Conservation (phyloP, 2,113 vertebrate species). For the Glareola pratincola region DNA sequence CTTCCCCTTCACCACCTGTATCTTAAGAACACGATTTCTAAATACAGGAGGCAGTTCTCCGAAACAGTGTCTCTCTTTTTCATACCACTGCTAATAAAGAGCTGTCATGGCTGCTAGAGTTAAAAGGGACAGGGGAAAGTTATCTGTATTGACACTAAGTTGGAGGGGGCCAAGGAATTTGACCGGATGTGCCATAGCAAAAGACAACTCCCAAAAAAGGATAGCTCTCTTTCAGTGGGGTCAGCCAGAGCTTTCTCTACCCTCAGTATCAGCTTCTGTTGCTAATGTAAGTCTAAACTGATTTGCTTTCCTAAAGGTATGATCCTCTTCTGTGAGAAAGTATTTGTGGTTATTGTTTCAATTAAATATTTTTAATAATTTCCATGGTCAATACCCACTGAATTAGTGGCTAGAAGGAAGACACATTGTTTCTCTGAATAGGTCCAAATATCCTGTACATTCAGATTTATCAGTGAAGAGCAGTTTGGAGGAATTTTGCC, state of each 20-base stretch:
- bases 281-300: not conserved
- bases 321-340: not conserved
- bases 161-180: not conserved
- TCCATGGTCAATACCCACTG: not conserved
- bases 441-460: not conserved
- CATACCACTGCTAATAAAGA: not conserved
- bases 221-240: not conserved
- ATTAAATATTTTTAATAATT: not conserved
- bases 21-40: not conserved
- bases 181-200: not conserved
- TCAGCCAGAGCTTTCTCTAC: not conserved
- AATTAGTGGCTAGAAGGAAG: not conserved
- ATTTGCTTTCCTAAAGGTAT: not conserved
- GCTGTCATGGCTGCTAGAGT: not conserved
- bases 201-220: not conserved
- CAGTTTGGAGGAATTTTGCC: not conserved
- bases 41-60: not conserved
- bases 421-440: not conserved
- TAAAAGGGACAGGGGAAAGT: not conserved
- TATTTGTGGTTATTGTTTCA: not conserved
- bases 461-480: not conserved
- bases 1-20: not conserved
- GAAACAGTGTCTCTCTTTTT: not conserved
- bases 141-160: not conserved
- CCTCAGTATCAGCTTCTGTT: not conserved